A percentile compares a stretch with the other conserved stretches of the same genome.
Evolutionary conservation across 2,888 invertebrate species (phyloP).

Genomic region (Agonopterix alstromeriana): DNA sequence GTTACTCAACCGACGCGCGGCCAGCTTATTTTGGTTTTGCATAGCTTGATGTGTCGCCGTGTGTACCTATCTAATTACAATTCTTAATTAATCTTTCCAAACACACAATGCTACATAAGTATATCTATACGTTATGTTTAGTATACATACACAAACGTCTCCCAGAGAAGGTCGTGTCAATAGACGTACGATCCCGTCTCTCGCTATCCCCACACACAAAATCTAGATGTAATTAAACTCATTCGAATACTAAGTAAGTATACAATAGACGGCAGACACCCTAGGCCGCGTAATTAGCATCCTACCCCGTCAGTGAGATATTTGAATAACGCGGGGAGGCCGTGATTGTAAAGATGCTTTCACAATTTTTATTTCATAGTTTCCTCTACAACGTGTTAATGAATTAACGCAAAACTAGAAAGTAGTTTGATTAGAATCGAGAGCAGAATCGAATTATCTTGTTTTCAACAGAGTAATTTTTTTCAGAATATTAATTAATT

Average conservation of each 20-base stretch:
- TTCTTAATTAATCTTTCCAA: too few species aligned
- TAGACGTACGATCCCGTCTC: not conserved
- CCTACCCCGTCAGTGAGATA: conserved; percentile 47
- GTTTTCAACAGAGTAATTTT: too few species aligned
- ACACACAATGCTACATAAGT: too few species aligned
- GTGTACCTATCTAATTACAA: not conserved
- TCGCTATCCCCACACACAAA: not conserved
- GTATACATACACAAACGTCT: not conserved
- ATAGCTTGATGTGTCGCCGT: too few species aligned
- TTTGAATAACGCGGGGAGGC: conserved; percentile 45
- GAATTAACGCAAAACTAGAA: too few species aligned
- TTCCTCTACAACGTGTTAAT: too few species aligned
- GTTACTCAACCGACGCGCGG: too few species aligned
- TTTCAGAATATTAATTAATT: too few species aligned
- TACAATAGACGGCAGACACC: conserved; percentile 24
- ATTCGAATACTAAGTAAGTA: not conserved
- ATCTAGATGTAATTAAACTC: not conserved
- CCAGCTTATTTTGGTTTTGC: too few species aligned
- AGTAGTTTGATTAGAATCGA: too few species aligned
- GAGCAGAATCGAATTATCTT: too few species aligned
- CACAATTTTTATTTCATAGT: too few species aligned
- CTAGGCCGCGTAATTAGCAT: conserved; percentile 56
- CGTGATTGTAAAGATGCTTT: conserved; percentile 5
- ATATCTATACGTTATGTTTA: not conserved
- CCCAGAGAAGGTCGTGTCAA: not conserved